These are phyloP conservation scores for Nixonia krombeini DNA, from an alignment of 1,140 invertebrate species.

Conservation along the genomic window DNA sequence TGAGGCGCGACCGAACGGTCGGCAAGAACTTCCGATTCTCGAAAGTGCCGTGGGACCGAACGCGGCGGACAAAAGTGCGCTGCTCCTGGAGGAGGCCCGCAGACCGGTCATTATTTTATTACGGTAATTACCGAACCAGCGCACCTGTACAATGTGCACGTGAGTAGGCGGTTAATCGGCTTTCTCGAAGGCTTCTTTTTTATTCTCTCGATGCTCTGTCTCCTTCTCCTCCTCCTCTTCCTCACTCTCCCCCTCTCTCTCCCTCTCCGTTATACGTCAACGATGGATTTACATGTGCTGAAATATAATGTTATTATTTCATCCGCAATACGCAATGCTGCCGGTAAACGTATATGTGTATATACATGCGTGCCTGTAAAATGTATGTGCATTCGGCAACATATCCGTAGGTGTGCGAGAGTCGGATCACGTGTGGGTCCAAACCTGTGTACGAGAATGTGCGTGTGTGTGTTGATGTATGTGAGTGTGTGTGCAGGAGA, in stretches of 20 bases:
- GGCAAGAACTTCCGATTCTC: conserved; percentile 20
- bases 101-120: conserved; percentile 47
- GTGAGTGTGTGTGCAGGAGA: conserved; percentile 24
- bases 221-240: not conserved
- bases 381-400: too few relatives aligned
- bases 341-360: too few relatives aligned
- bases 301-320: too few relatives aligned
- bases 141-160: conserved; percentile 12
- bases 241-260: too few relatives aligned
- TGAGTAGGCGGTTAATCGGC: conserved; percentile 3
- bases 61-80: conserved; percentile 18
- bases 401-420: too few relatives aligned
- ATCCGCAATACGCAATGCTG: too few relatives aligned
- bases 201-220: not conserved
- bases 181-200: not conserved
- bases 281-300: too few relatives aligned
- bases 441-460: too few relatives aligned
- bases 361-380: too few relatives aligned
- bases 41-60: conserved; percentile 27
- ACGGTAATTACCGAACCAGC: conserved; percentile 33
- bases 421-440: too few relatives aligned
- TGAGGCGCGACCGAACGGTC: not conserved
- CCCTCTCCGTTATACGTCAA: too few relatives aligned
- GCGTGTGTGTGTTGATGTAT: not conserved
- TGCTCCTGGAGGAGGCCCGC: conserved; percentile 15